phyloP scores from a whole-genome alignment of 2,113 vertebrate genomes.

The Grammomys dolichurus region DNA sequence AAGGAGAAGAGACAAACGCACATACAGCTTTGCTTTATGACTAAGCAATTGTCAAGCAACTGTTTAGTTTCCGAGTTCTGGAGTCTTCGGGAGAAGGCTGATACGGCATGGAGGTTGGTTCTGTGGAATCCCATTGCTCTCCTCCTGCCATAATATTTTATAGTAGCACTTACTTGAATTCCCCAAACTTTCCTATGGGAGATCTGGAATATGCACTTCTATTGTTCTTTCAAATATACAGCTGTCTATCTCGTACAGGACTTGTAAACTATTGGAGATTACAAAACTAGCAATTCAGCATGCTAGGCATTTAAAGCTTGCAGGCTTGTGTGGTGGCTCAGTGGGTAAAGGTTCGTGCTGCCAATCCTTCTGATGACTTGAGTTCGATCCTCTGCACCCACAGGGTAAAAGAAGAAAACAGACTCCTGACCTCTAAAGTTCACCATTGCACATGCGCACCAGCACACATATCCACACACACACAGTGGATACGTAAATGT shows the following conservation, averaged over 20 bases:
- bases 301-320: background rate
- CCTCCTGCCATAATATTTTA: no score
- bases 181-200: background rate
- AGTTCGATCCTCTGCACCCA: background rate
- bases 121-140: background rate
- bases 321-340: no score
- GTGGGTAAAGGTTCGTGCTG: background rate
- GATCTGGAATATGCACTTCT: background rate
- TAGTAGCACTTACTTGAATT: background rate
- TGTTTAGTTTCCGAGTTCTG: slow-evolving; percentile 28
- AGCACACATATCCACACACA: background rate
- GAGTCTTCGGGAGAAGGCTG: background rate
- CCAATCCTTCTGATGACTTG: background rate
- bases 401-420: background rate
- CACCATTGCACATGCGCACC: background rate
- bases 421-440: background rate
- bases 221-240: background rate
- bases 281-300: background rate
- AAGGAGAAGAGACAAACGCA: slow-evolving; percentile 48
- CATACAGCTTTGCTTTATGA: slow-evolving; percentile 50
- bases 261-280: background rate
- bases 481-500: background rate
- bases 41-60: slow-evolving; percentile 53
- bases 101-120: rapidly evolving
- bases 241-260: background rate